Base-by-base conservation (phyloP, 2,888 invertebrate genomes). In the Drosophila rubida region DNA sequence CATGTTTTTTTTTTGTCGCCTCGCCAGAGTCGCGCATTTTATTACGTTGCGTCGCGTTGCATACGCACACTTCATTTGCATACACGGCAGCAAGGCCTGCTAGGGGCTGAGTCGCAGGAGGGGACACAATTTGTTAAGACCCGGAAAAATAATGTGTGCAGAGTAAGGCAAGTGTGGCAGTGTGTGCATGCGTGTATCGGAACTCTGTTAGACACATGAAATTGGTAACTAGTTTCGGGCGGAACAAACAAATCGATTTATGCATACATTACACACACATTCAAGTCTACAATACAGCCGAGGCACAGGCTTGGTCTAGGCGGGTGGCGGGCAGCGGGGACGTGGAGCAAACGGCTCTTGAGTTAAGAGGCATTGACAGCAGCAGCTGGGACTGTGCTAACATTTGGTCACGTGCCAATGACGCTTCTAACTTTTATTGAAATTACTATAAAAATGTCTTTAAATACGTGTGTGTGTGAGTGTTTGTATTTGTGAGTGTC, bases 391-490 rank as follows among this genome's bases (percentile, higher is more conserved):
- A 22, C 19, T 14, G 39, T 41, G 8, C 25, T 14, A 60, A 66
- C 70, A 82, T 80, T 87, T 76, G 59, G 76, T 84, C 82, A 84
- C 87, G 82, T 84, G 45, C 51, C 55, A 55, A 41, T 54, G 58
- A 57, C 50, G 68, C 51, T 61, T 37, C 68, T 51, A 57, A 73
- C 66, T 64, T 78, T 60, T 75, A 75, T 77, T 74, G 74, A 78
- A 78, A 79, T 61, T 63, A 68, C 66, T 68, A 69, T 51, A 23
- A 53, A 69, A 77, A 69, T 81, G 63, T 69, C 57, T 61, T 41
- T 13, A 50, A 66, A 49, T 62, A 49, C 67, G 22, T 51, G 23
- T 46, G 42, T 62, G 63, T 49, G 25, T 49, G 39, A 13, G 39
- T 48, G 41, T 45, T 39, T 66, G 46, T 55, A 63, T 59, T 46